Base-by-base conservation (phyloP, 2,113 vertebrate species). In the Chiloscyllium plagiosum region DNA sequence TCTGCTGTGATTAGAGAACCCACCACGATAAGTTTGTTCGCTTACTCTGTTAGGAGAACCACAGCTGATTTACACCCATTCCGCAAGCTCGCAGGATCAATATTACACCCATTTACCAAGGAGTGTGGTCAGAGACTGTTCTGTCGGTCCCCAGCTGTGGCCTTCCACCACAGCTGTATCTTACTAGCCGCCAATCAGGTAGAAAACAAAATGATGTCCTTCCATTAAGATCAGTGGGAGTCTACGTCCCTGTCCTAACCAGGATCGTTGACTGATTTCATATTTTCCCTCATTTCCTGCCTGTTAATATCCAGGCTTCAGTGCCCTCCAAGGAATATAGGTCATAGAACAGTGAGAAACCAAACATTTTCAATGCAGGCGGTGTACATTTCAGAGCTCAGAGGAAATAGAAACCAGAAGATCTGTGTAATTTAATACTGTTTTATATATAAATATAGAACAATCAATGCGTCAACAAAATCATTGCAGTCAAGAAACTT, bases 401-500 rank as follows among this genome's bases (percentile, higher is more conserved):
- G 24, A 29, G 37, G 42, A 95, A 95, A 72, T 95, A 92, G 37
- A 95, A 69, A 52, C 68, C 94, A 95, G 22, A 90, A 72, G 66
- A 42, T 95, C 10, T 50, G 68, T 72, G 42, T 95, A 72, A 72
- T 50, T 42, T 47, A 72, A 95, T 70, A 72, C 93, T 42, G 29
- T 72, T 72, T 72, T 72, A 72, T 72, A 95, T 72, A 72, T 95
- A 95, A 50, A 95, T 72, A 72, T 95, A 95, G 94, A 47, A 94
- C 92, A 94, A 94, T 68, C 37, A 94, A 69, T 33, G 47, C 50
- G 94, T 72, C 94, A 50, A 72, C 94, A 50, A 29, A 50, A 19
- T 15, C 69, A 72, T 72, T 29, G 68, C 65, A 69, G n/a, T 68
- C 24, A 22, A 66, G n/a, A 26, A 24, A 8, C 33, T 29, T 92